phyloP scores from a whole-genome alignment of 1,140 invertebrate genomes.

The Heliconius congener region DNA sequence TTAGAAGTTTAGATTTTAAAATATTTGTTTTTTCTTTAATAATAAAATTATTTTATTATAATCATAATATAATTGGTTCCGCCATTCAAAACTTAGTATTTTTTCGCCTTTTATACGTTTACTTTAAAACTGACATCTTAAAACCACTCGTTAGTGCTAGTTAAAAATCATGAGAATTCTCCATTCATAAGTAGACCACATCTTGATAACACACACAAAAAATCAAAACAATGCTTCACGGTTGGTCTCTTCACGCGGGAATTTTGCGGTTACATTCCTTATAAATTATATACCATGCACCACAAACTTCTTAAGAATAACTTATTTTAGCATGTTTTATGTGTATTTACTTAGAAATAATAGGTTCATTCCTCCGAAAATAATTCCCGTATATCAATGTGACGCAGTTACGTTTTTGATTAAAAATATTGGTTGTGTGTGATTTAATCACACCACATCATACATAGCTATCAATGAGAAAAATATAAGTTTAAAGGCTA shows the following conservation, averaged over 20 bases:
- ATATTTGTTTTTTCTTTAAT: no score
- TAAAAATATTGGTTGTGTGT: no score
- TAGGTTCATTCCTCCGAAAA: background rate
- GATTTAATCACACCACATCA: no score
- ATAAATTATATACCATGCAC: constrained; percentile 13
- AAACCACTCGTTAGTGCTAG: background rate
- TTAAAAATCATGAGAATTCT: background rate
- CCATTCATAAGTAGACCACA: constrained; percentile 14
- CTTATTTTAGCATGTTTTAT: constrained; percentile 3
- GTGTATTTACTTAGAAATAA: background rate
- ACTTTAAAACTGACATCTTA: no score
- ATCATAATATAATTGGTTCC: no score
- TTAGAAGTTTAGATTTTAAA: no score
- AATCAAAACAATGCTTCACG: constrained; percentile 26
- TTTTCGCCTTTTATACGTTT: no score
- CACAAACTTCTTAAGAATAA: background rate
- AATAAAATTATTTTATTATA: no score
- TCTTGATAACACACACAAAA: constrained; percentile 20
- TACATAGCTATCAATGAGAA: no score
- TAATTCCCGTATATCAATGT: background rate
- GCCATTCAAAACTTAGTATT: no score
- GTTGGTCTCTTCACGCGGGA: constrained; percentile 20
- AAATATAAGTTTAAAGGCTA: background rate
- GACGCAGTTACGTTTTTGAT: background rate
- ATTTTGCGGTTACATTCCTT: constrained; percentile 25